A percentile compares a stretch with the other conserved stretches of the same genome.
Conservation (phyloP, 2,888 invertebrate species). For the Germaria angustata region DNA sequence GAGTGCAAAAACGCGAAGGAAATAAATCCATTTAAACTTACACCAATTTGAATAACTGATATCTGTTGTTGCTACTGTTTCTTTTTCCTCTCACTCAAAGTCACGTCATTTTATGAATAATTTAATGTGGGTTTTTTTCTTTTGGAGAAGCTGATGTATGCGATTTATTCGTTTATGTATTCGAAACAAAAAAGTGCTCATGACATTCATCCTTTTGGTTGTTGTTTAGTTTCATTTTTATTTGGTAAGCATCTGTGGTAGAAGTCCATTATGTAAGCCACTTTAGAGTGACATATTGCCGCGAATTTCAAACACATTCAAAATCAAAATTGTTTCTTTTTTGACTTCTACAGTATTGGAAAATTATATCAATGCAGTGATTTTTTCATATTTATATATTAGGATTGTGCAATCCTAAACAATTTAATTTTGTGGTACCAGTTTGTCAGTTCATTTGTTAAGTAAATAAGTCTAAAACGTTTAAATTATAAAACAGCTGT, state of each 20-base stretch:
- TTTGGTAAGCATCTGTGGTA: conserved; percentile 47
- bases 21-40: conserved; percentile 54
- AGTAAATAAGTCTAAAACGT: too few relatives aligned
- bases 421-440: too few relatives aligned
- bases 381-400: too few relatives aligned
- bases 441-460: too few relatives aligned
- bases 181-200: conserved; percentile 32
- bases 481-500: too few relatives aligned
- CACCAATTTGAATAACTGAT: conserved; percentile 64
- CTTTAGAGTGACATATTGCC: conserved; percentile 66
- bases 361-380: conserved; percentile 11
- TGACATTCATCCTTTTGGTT: conserved; percentile 9
- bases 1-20: background rate
- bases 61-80: background rate
- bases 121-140: conserved; percentile 29
- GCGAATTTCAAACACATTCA: conserved; percentile 62
- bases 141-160: conserved; percentile 15
- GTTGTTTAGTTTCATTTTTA: conserved; percentile 18
- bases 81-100: conserved; percentile 2
- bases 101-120: conserved; percentile 60
- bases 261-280: conserved; percentile 61
- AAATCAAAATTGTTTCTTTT: background rate
- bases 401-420: too few relatives aligned
- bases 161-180: conserved; percentile 47
- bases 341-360: conserved; percentile 4